phyloP scores from a whole-genome alignment of 2,888 invertebrate species.

The Drosophila borborema region DNA sequence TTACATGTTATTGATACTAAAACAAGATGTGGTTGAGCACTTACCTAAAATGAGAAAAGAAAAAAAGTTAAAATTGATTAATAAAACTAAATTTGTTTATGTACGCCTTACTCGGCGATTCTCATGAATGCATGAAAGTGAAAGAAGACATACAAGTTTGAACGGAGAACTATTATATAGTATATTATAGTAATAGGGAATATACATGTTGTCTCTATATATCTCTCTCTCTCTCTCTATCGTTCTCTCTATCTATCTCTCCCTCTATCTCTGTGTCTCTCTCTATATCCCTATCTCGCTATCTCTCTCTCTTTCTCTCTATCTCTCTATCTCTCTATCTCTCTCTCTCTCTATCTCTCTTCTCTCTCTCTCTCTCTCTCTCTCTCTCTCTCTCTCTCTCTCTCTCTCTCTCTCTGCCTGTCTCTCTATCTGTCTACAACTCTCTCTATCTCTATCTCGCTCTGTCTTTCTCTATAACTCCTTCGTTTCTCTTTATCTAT shows the following conservation, averaged over 20 bases:
- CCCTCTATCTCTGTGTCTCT: too few species aligned
- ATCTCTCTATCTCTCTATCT: neutral
- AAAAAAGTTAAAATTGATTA: constrained; percentile 3
- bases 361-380: too few species aligned
- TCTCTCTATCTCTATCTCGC: too few species aligned
- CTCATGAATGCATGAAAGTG: neutral
- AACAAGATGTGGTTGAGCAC: constrained; percentile 18
- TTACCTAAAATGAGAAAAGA: constrained; percentile 55
- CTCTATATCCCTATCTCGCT: too few species aligned
- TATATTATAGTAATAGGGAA: neutral
- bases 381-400: too few species aligned
- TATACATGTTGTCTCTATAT: neutral
- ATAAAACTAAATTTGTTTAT: neutral
- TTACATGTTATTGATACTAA: constrained; percentile 1
- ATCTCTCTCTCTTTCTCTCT: too few species aligned
- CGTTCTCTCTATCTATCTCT: too few species aligned
- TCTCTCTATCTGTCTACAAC: too few species aligned
- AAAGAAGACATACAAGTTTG: neutral
- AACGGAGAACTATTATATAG: neutral
- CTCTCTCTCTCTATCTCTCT: neutral
- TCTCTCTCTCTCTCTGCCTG: too few species aligned
- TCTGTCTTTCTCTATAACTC: too few species aligned
- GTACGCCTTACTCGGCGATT: neutral
- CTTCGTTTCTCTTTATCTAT: too few species aligned
- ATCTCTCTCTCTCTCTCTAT: neutral